A percentile compares a stretch with the other conserved stretches of the same genome.
phyloP scores from a whole-genome alignment of 2,113 vertebrate genomes.

The Microcebus griseorufus region DNA sequence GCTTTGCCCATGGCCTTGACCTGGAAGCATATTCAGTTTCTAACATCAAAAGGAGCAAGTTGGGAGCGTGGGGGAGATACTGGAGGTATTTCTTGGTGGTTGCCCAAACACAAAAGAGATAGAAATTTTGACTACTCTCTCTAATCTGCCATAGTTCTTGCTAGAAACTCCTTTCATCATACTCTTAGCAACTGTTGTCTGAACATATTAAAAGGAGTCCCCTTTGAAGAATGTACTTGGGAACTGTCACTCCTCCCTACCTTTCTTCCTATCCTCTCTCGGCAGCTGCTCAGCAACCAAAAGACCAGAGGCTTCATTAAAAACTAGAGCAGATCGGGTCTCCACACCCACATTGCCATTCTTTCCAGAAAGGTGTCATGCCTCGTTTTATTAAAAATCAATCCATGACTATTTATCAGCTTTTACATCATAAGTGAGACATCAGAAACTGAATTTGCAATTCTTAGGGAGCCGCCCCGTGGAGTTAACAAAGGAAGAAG shows the following conservation, averaged over 20 bases:
- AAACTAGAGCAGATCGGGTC: neutral
- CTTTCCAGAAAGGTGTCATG: neutral
- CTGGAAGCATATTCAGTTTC: neutral
- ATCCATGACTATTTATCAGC: neutral
- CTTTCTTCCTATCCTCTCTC: neutral
- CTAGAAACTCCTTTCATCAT: neutral
- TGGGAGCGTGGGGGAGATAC: neutral
- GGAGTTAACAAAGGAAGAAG: neutral
- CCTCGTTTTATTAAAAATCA: conserved; percentile 43
- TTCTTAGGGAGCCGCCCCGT: neutral
- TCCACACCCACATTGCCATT: neutral
- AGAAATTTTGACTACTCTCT: neutral
- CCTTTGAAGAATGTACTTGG: neutral
- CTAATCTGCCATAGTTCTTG: neutral
- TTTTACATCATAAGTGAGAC: neutral
- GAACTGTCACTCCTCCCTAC: neutral
- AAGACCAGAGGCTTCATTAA: neutral
- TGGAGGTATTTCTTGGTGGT: neutral
- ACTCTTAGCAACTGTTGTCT: neutral
- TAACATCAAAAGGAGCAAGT: neutral
- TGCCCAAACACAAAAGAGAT: neutral
- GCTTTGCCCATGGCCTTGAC: neutral
- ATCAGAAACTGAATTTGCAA: conserved; percentile 9
- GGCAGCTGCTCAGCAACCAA: neutral
- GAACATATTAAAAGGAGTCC: neutral